Base-by-base conservation (phyloP, 2,797 vertebrate genomes). In the Somateria mollissima region DNA sequence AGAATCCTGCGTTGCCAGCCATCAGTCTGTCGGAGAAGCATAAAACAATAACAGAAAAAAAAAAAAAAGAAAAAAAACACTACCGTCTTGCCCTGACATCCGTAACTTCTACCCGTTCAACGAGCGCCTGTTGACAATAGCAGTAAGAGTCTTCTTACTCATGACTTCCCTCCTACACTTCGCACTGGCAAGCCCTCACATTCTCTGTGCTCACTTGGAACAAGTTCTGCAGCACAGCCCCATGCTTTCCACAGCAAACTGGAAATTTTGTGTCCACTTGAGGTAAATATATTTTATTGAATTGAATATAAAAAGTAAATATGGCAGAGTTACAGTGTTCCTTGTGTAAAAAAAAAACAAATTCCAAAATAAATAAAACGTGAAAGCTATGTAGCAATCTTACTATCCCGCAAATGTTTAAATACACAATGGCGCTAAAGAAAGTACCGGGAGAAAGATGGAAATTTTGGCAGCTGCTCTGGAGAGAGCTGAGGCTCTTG, bases 351-450 rank as follows among this genome's bases (percentile, higher is more conserved):
- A 95, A 45, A 45, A 49, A 34, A 21, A 0, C 3, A 27, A 70
- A 92, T 77, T 95, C 94, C 89, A 97, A 96, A 94, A 77, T 92
- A 95, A 96, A 97, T 18, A 96, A 53, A 53, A 53, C 28, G 25
- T 53, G 51, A 53, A 53, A 53, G 25, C 49, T 51, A 51, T 51
- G 49, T 27, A 51, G 51, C 51, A 53, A 53, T 53, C 51, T 53
- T 53, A 53, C 91, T 72, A 21, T 91, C 92, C 89, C 85, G 66
- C 32, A 73, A 91, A n/a, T 2, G 0, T 45, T 87, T 84, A 73
- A 69, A 43, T 4, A 66, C 75, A 95, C 76, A 96, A 34, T 4
- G 21, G 51, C 56, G 51, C 92, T 95, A 94, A 93, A 95, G 93
- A 95, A 86, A 92, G 73, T 66, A 70, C 19, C 0, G 0, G 61